Base-by-base conservation (phyloP, 2,888 invertebrate species). In the Erebia aethiops region DNA sequence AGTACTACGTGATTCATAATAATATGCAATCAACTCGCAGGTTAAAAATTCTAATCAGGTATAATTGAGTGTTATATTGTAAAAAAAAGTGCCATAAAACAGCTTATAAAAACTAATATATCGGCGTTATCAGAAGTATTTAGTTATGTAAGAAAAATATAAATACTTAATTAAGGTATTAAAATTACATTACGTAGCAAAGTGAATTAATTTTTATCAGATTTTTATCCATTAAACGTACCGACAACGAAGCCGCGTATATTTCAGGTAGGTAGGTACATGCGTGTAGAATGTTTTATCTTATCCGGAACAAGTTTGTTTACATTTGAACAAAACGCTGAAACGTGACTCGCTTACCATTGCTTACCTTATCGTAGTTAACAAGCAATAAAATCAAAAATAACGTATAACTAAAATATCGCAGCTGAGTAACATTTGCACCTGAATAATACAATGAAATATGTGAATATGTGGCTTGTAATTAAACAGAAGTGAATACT, bases 231-330 rank as follows among this genome's bases (percentile, higher is more conserved):
- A 57, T 61, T 65, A 62, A 64, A 41, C 58, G 26, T 41, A 70
- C 66, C 41, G 67, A 57, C 16, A 67, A 51, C 18, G 66, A 64
- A 64, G 57, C 56, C 61, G 69, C 57, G 58, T 56, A 78, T 79
- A 81, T 81, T 80, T 49, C 58, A 60, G 67, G 67, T 70, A 60
- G 67, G 67, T 70, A 69, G 60, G 60, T 71, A 67, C 63, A 49
- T 16, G 18, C 54, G 16, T 13, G 46, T 72, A 72, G 66, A 84
- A 82, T 85, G 86, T 88, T 88, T 90, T 91, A 92, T 92, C 92
- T 91, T 92, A 92, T 92, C 91, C 91, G 91, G 88, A 90, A 91
- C 88, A 88, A 90, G 88, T 91, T 91, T 92, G 92, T 91, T 92
- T 92, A 91, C 90, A 90, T 91, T 91, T 86, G 83, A 87, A 91